A percentile compares a stretch with the other conserved stretches of the same genome.
Conservation (phyloP, 2,888 invertebrate genomes). For the Lampropteryx suffumata region DNA sequence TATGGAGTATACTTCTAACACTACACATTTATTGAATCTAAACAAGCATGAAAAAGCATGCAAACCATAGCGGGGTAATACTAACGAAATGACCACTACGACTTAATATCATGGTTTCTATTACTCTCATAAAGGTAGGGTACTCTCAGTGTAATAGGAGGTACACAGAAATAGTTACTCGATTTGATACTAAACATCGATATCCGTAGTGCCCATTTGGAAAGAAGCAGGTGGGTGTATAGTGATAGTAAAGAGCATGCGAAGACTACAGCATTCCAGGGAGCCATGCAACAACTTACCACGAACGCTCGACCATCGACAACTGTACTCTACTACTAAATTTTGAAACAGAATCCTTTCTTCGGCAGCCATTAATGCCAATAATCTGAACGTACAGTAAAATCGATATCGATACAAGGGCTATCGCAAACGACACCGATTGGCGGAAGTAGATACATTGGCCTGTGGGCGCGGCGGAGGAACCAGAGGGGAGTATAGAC, state of each 20-base stretch:
- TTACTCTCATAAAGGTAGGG: slow-evolving; percentile 6
- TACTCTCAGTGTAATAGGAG: slow-evolving; percentile 10
- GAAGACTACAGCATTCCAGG: slow-evolving; percentile 44
- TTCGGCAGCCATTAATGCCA: slow-evolving; percentile 80
- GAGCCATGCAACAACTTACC: slow-evolving; percentile 78
- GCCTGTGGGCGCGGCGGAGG: slow-evolving; percentile 48
- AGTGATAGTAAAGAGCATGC: slow-evolving; percentile 46
- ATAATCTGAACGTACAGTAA: slow-evolving; percentile 65
- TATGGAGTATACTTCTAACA: slow-evolving; percentile 17
- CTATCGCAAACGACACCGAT: slow-evolving; percentile 78
- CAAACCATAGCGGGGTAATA: slow-evolving; percentile 41
- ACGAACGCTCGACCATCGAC: slow-evolving; percentile 77
- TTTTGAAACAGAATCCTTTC: slow-evolving; percentile 77
- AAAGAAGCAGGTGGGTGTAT: slow-evolving; percentile 58
- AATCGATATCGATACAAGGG: slow-evolving; percentile 76
- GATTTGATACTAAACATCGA: background rate
- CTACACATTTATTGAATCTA: slow-evolving; percentile 37
- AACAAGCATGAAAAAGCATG: slow-evolving; percentile 55
- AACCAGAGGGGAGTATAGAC: slow-evolving; percentile 39
- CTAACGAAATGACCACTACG: slow-evolving; percentile 50
- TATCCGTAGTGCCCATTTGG: slow-evolving; percentile 53
- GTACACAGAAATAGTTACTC: background rate
- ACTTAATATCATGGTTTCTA: slow-evolving; percentile 13
- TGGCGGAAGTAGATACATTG: slow-evolving; percentile 59
- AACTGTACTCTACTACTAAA: slow-evolving; percentile 73